Base-by-base conservation (phyloP, 2,888 invertebrate genomes). In the Drosophila melanosoma region DNA sequence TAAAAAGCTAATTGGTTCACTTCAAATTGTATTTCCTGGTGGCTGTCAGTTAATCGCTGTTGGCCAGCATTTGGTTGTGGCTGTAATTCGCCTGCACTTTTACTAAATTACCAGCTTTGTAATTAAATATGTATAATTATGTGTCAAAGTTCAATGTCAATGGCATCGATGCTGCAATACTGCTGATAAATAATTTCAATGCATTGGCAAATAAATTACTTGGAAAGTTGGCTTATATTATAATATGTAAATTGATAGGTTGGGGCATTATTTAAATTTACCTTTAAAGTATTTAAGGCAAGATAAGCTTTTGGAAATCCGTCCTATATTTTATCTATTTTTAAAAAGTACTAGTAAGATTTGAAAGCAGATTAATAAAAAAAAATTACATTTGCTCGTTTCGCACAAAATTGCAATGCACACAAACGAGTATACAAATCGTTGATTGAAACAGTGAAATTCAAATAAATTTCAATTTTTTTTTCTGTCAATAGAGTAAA, bases 1-100 rank as follows among this genome's bases (percentile, higher is more conserved):
- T 79, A 88, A 70, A 70, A 79, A 74, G 66, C 60, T 74, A 72
- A 86, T 79, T 72, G 51, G 45, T 60, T 48, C 54, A 59, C 68
- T 68, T 60, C 75, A 66, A 61, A 77, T 67, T 64, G 54, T 53
- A 54, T 36, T 65, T 20, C 15, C 26, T 45, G 38, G 7, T 61
- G 51, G 45, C 48, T 29, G 48, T 20, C 32, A 63, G 40, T 70
- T 58, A 68, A 70, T 74, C 51, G 61, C 35, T 29, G 10, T 35
- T 36, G 52, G 57, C 54, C 45, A 49, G 15, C n/a, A 4, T 29
- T 17, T 35, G 15, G 2, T 53, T 58, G 33, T 26, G 26, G 54
- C 36, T 36, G 23, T 36, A 54, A 38, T n/a, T 52, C 51, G 54
- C 35, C 20, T 36, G 52, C 42, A 57, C 65, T 76, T 66, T 59